These are phyloP conservation scores for Calonectris borealis DNA, from an alignment of 2,113 vertebrate genomes.

Conservation along the genomic window DNA sequence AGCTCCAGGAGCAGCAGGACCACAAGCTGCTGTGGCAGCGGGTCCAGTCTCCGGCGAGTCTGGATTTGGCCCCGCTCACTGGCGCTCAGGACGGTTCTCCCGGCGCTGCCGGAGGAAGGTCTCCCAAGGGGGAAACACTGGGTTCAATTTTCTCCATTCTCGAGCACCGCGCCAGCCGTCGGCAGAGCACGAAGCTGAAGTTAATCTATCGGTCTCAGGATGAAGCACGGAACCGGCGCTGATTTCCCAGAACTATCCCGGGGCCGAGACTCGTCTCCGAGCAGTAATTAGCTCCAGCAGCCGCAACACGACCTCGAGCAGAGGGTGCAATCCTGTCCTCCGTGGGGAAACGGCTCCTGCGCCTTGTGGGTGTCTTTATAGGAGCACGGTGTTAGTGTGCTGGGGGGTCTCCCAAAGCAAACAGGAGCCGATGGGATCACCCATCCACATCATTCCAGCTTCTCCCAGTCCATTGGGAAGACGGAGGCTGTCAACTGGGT, in stretches of 20 bases:
- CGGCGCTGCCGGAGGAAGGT: background rate
- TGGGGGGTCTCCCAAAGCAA: background rate
- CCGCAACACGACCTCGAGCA: background rate
- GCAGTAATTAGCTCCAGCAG: background rate
- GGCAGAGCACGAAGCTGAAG: background rate
- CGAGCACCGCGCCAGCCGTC: background rate
- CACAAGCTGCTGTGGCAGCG: too few species aligned
- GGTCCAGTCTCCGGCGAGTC: background rate
- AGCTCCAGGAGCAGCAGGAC: conserved; percentile 29
- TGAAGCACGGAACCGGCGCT: background rate
- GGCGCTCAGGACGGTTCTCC: conserved; percentile 41
- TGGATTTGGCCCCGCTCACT: conserved; percentile 46
- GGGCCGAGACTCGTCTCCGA: background rate
- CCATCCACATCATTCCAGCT: background rate
- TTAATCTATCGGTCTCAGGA: background rate
- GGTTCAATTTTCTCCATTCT: background rate
- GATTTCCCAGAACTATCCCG: background rate
- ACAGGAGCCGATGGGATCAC: background rate
- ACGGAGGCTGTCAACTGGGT: background rate
- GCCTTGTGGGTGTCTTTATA: background rate
- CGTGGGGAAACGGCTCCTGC: background rate
- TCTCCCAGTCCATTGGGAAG: conserved; percentile 43
- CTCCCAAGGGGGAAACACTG: background rate
- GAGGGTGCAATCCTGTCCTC: background rate
- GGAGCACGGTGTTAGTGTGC: background rate